phyloP scores from a whole-genome alignment of 2,888 invertebrate species.

The Physocephala rufipes region DNA sequence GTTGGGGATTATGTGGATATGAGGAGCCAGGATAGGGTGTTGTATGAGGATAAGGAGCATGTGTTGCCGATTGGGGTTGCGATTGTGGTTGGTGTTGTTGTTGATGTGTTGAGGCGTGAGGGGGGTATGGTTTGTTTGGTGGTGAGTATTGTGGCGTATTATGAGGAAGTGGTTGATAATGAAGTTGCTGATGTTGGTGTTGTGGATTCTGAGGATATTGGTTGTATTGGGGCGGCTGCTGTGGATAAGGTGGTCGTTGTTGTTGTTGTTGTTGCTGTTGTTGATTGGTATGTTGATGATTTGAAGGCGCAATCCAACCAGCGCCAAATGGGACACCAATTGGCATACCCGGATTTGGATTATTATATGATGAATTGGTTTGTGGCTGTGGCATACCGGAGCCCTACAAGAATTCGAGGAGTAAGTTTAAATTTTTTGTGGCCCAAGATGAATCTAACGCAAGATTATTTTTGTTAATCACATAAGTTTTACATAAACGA shows the following conservation, averaged over 20 bases:
- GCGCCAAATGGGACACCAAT: conserved; percentile 61
- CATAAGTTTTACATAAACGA: neutral
- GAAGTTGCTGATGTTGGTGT: conserved; percentile 42
- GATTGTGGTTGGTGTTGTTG: conserved; percentile 22
- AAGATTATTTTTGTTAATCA: conserved; percentile 1
- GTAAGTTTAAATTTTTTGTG: conserved; percentile 16
- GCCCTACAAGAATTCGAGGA: conserved; percentile 59
- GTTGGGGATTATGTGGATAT: conserved; percentile 48
- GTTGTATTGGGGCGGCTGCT: conserved; percentile 40
- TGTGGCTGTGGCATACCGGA: conserved; percentile 62
- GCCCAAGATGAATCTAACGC: neutral
- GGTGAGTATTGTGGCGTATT: conserved; percentile 26
- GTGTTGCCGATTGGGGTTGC: conserved; percentile 45
- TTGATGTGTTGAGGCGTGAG: conserved; percentile 43
- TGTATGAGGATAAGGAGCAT: conserved; percentile 42
- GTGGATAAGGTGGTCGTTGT: conserved; percentile 25
- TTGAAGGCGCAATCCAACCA: conserved; percentile 59
- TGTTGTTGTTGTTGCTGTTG: conserved; percentile 43
- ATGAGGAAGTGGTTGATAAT: conserved; percentile 44
- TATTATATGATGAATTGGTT: conserved; percentile 46
- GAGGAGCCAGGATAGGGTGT: conserved; percentile 51
- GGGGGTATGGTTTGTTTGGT: conserved; percentile 46
- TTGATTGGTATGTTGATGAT: conserved; percentile 47
- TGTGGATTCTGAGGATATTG: conserved; percentile 5
- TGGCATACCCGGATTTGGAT: conserved; percentile 44